These are phyloP conservation scores for Leucoma salicis DNA, from an alignment of 2,888 invertebrate genomes.

Conservation along the genomic window DNA sequence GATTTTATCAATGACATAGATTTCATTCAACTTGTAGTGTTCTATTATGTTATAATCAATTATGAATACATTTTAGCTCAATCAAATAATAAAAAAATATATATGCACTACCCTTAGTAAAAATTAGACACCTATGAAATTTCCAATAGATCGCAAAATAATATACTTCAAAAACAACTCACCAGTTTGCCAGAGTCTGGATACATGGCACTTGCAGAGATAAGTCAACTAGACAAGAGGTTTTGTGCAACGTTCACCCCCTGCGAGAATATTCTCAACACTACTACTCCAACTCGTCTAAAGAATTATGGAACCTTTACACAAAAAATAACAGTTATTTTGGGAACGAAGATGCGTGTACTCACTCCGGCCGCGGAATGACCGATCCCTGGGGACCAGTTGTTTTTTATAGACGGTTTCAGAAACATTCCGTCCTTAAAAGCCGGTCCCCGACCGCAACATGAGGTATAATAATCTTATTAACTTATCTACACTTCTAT, in stretches of 20 bases:
- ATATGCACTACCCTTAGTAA: background rate
- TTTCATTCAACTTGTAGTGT: background rate
- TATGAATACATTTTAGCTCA: background rate
- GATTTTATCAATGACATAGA: conserved; percentile 2
- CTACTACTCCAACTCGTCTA: conserved; percentile 40
- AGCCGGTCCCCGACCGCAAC: conserved; percentile 74
- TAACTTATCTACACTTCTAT: conserved; percentile 79
- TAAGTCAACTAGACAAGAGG: conserved; percentile 36
- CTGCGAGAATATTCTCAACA: conserved; percentile 41
- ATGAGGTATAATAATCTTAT: conserved; percentile 78
- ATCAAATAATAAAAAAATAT: background rate
- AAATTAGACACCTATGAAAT: background rate
- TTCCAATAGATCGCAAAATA: conserved; percentile 13
- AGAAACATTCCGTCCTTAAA: conserved; percentile 76
- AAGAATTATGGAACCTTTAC: conserved; percentile 43
- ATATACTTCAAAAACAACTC: conserved; percentile 29
- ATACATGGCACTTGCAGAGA: conserved; percentile 50
- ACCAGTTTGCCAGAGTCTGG: conserved; percentile 54
- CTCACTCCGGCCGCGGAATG: conserved; percentile 72
- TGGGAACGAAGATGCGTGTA: conserved; percentile 68
- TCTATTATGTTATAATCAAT: background rate
- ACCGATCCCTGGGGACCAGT: conserved; percentile 68
- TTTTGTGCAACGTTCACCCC: conserved; percentile 48
- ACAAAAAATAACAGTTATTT: conserved; percentile 50
- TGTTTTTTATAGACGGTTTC: conserved; percentile 80